Base-by-base conservation (phyloP, 2,113 vertebrate genomes). In the Trichomycterus rosablanca region DNA sequence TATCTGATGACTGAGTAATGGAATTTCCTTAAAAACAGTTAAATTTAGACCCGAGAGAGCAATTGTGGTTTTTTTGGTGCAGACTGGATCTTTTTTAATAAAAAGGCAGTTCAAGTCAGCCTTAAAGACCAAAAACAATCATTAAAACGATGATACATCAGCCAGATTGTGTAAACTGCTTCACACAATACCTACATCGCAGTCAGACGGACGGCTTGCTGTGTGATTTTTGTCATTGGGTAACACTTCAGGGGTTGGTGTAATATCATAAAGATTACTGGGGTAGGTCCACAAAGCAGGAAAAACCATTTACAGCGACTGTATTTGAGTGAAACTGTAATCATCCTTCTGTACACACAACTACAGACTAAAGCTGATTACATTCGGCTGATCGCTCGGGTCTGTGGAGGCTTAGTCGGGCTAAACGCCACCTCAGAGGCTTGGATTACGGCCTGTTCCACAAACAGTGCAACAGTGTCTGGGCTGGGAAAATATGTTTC, bases 291-390 rank as follows among this genome's bases (percentile, higher is more conserved):
- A 11, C 34, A 20, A 11, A 46, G 14, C 24, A 52, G 9, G 8
- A 20, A 35, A 35, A 37, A 3, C 30, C 19, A 66, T 57, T 54
- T 37, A n/a, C 7, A 43, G 26, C 18, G 23, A 22, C n/a, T n/a
- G n/a, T n/a, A n/a, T n/a, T n/a, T n/a, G n/a, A 60, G 26, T 10
- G 19, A 42, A 58, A 63, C 34, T 42, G 24, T 64, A 72, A 72
- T 60, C 53, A 55, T 44, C 22, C 49, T 32, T 64, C 50, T 49
- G 65, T 65, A 70, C 42, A 70, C 43, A 54, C 44, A 45, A 50
- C 40, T 30, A 24, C 24, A 34, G 63, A 40, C 26, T 52, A 58
- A 69, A 69, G 59, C 53, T n/a, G 55, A 65, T 70, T 42, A 42
- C 49, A 35, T 60, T 49, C 42, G 7, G 14, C 56, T 26, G 56